phyloP scores from a whole-genome alignment of 2,888 invertebrate genomes.

The Labia minor region DNA sequence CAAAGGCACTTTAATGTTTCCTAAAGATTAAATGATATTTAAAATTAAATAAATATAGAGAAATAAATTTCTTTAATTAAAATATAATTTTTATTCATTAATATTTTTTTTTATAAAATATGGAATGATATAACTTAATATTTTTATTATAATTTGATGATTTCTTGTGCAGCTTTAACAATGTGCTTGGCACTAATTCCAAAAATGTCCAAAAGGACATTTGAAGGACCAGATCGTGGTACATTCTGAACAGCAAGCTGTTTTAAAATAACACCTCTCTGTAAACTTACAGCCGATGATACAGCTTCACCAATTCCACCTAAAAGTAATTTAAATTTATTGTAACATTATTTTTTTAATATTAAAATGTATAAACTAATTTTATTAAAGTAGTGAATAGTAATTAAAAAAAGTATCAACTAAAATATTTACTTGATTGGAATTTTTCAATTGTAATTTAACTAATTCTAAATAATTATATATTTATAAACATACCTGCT shows the following conservation, averaged over 20 bases:
- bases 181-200: constrained; percentile 79
- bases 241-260: constrained; percentile 70
- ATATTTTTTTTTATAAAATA: too few species aligned
- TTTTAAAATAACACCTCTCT: constrained; percentile 58
- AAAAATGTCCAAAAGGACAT: constrained; percentile 73
- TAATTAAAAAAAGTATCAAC: not conserved
- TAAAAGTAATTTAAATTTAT: constrained; percentile 35
- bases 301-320: constrained; percentile 97
- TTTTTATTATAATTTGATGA: constrained; percentile 43
- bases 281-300: constrained; percentile 60
- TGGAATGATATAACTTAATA: too few species aligned
- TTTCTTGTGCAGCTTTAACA: constrained; percentile 52
- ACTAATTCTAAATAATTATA: too few species aligned
- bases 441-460: not conserved
- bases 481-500: constrained; percentile 52
- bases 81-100: too few species aligned
- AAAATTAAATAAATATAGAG: too few species aligned
- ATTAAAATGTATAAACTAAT: constrained; percentile 4
- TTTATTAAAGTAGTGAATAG: not conserved
- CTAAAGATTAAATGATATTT: too few species aligned
- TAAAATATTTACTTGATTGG: not conserved
- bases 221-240: constrained; percentile 87
- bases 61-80: too few species aligned
- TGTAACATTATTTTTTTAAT: too few species aligned
- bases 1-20: too few species aligned